These are phyloP conservation scores for Acleris sparsana DNA, from an alignment of 2,888 invertebrate genomes.

Conservation along the genomic window DNA sequence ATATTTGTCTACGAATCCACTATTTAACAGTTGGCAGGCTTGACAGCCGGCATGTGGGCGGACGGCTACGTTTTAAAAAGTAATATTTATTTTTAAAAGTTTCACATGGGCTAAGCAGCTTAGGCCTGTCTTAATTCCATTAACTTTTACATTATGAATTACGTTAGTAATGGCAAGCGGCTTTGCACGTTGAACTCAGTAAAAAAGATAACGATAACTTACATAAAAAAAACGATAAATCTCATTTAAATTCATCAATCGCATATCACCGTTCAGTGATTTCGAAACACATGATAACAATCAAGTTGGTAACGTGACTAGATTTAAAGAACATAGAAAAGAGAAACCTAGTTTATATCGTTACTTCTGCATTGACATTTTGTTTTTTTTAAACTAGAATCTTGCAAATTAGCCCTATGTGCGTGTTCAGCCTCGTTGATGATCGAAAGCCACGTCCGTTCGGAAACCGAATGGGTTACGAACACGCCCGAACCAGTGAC, in stretches of 20 bases:
- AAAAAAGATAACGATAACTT: too few species aligned
- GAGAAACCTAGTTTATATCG: too few species aligned
- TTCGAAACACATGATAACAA: too few species aligned
- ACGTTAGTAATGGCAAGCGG: too few species aligned
- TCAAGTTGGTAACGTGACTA: too few species aligned
- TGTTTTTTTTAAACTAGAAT: slow-evolving; percentile 5
- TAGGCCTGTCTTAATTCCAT: too few species aligned
- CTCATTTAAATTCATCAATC: too few species aligned
- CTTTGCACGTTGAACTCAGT: too few species aligned
- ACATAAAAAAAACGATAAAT: too few species aligned
- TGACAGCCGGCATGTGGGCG: slow-evolving; percentile 50
- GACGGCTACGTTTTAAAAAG: slow-evolving; percentile 38
- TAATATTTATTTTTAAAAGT: slow-evolving; percentile 15
- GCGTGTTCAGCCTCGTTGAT: slow-evolving; percentile 13
- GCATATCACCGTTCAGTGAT: too few species aligned
- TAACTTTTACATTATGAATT: too few species aligned
- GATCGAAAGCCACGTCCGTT: slow-evolving; percentile 40
- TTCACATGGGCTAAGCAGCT: neutral
- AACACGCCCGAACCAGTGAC: slow-evolving; percentile 33
- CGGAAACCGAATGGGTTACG: slow-evolving; percentile 26
- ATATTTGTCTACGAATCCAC: slow-evolving; percentile 51
- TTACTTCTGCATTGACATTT: neutral
- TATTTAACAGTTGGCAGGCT: slow-evolving; percentile 51
- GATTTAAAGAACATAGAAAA: too few species aligned
- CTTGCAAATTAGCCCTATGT: slow-evolving; percentile 10